A percentile compares a stretch with the other conserved stretches of the same genome.
phyloP scores from a whole-genome alignment of 2,113 vertebrate genomes.

The Stigmatopora nigra region DNA sequence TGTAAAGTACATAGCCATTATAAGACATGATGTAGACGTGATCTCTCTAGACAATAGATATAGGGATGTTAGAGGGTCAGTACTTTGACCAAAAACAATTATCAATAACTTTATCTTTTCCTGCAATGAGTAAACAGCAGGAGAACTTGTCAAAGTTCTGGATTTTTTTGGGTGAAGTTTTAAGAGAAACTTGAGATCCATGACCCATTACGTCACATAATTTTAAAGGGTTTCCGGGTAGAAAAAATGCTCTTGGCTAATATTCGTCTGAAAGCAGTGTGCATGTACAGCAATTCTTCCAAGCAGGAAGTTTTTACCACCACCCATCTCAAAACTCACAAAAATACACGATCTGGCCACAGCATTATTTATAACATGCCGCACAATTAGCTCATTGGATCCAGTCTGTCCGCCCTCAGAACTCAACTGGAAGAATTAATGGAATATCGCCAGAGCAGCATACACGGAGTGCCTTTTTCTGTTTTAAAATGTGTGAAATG shows the following conservation, averaged over 20 bases:
- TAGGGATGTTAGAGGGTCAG: conserved; percentile 11
- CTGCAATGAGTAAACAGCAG: too few species aligned
- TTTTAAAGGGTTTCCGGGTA: background rate
- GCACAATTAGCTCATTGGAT: conserved; percentile 70
- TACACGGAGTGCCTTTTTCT: conserved; percentile 55
- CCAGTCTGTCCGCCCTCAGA: conserved; percentile 62
- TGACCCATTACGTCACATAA: background rate
- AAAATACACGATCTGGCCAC: conserved; percentile 52
- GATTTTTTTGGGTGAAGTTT: too few species aligned
- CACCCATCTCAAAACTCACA: conserved; percentile 50
- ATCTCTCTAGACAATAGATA: background rate
- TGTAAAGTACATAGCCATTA: conserved; percentile 44
- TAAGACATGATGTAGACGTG: conserved; percentile 1
- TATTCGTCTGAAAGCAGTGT: conserved; percentile 48
- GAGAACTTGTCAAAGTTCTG: too few species aligned
- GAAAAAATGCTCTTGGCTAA: conserved; percentile 31
- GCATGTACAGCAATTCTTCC: conserved; percentile 37
- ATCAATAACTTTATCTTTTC: too few species aligned
- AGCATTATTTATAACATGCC: conserved; percentile 63
- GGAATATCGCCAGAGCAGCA: conserved; percentile 57
- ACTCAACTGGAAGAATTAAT: conserved; percentile 63
- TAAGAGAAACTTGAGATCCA: too few species aligned
- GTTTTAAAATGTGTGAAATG: conserved; percentile 59
- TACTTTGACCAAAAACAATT: background rate
- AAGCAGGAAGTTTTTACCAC: conserved; percentile 63